These are phyloP conservation scores for Neosilurus hyrtlii DNA, from an alignment of 2,797 vertebrate species.

Conservation along the genomic window DNA sequence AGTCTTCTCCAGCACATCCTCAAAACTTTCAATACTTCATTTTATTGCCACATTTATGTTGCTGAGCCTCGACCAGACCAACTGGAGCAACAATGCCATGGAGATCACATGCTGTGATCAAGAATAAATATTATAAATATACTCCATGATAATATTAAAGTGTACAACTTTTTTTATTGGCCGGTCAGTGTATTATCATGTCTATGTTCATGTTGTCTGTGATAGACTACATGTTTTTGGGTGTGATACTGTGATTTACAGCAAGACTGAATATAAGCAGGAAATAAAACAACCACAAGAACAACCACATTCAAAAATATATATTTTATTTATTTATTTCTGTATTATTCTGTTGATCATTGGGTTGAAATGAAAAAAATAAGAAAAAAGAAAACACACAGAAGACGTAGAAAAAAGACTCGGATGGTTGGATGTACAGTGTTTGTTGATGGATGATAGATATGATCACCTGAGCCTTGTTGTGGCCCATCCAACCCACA, in stretches of 20 bases:
- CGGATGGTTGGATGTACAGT: not conserved
- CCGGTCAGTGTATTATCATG: not conserved
- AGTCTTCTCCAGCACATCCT: too few relatives aligned
- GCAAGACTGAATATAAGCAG: not conserved
- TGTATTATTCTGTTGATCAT: conserved; percentile 3
- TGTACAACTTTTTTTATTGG: not conserved
- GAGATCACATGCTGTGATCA: too few relatives aligned
- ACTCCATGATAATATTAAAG: too few relatives aligned
- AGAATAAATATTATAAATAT: too few relatives aligned
- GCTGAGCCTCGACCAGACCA: too few relatives aligned
- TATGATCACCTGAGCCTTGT: not conserved
- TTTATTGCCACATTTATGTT: too few relatives aligned
- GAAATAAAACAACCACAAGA: conserved; percentile 16
- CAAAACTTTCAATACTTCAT: too few relatives aligned
- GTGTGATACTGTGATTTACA: not conserved
- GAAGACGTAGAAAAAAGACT: conserved; percentile 22
- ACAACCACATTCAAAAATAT: conserved; percentile 41
- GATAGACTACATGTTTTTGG: not conserved
- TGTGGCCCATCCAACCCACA: not conserved
- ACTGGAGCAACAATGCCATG: too few relatives aligned
- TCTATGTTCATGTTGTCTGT: not conserved
- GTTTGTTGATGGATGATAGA: not conserved
- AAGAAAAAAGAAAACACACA: not conserved
- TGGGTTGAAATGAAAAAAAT: not conserved
- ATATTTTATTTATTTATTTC: conserved; percentile 27